Base-by-base conservation (phyloP, 2,113 vertebrate genomes). In the Rhineura floridana region DNA sequence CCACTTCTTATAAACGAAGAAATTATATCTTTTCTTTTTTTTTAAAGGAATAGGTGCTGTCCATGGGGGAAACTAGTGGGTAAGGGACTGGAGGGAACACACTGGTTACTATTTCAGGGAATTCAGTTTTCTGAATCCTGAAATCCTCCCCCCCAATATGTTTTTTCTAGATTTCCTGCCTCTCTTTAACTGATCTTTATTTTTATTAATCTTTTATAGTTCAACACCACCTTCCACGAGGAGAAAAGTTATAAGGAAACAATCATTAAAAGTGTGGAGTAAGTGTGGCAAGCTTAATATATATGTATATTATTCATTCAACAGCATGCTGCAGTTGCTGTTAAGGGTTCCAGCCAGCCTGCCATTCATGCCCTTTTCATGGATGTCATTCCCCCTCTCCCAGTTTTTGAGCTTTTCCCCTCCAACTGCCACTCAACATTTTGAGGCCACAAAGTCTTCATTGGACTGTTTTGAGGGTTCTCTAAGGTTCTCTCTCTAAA, bases 221-320 rank as follows among this genome's bases (percentile, higher is more conserved):
- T 96, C 85, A 0, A 0, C 0, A 0, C 0, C 0, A 1, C 0
- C 67, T 77, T 97, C 0, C 0, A 0, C 0, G 0, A 0, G 0
- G 0, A 4, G 0, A 0, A 0, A 0, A 15, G 0, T 8, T 96
- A 59, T 21, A 0, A 0, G 2, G 19, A 94, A 85, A 96, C 95
- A 1, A 1, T 93, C 73, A 95, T 97, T 0, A 0, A 3, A 44
- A 0, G 42, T 63, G 63, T 96, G n/a, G 30, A 36, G 97, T 97
- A 94, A 97, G 97, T 95, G 65, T 75, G 10, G n/a, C 0, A 0
- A 55, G 19, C 89, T 11, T 72, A 44, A 87, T 30, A 79, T 67
- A 5, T 39, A 79, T 50, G 11, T 25, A 62, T 5, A 13, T 70
- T 3, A 36, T 11, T 6, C 69, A 11, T 36, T 13, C 69, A 70